These are phyloP conservation scores for Dynastes hyllus DNA, from an alignment of 2,888 invertebrate genomes.

Conservation along the genomic window DNA sequence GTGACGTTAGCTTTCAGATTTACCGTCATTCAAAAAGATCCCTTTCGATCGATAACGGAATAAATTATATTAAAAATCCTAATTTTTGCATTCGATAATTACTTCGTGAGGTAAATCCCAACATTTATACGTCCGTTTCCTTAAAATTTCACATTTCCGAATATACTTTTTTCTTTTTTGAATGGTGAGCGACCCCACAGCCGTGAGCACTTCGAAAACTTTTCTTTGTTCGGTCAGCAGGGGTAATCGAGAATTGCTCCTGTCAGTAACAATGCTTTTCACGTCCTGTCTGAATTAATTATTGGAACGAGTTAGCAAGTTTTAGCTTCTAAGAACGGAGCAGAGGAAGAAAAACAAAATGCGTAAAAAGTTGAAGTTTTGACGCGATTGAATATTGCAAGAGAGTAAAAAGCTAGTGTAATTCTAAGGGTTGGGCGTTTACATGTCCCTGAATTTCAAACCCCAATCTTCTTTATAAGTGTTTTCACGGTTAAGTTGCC, in stretches of 20 bases:
- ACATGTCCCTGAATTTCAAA: background rate
- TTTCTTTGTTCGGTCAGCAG: conserved; percentile 4
- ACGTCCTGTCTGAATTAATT: conserved; percentile 34
- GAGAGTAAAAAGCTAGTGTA: background rate
- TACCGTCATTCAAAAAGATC: background rate
- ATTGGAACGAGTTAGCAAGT: conserved; percentile 27
- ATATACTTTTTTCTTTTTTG: background rate
- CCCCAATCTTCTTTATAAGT: too few relatives aligned
- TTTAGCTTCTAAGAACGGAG: background rate
- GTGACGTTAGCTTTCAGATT: conserved; percentile 23
- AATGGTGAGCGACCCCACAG: background rate
- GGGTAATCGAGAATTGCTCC: conserved; percentile 1
- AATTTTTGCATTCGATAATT: background rate
- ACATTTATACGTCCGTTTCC: background rate
- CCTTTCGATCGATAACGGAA: conserved; percentile 4
- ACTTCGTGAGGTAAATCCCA: background rate
- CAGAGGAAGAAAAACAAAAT: background rate
- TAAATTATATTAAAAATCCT: background rate
- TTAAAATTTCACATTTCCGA: background rate
- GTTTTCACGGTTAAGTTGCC: too few relatives aligned
- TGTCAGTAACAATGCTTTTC: conserved; percentile 27
- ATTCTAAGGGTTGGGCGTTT: background rate
- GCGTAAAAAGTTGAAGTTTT: background rate
- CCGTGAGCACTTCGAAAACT: conserved; percentile 1
- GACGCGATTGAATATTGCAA: background rate